These are phyloP conservation scores for Ardeotis arabs DNA, from an alignment of 2,113 vertebrate genomes.

Conservation along the genomic window DNA sequence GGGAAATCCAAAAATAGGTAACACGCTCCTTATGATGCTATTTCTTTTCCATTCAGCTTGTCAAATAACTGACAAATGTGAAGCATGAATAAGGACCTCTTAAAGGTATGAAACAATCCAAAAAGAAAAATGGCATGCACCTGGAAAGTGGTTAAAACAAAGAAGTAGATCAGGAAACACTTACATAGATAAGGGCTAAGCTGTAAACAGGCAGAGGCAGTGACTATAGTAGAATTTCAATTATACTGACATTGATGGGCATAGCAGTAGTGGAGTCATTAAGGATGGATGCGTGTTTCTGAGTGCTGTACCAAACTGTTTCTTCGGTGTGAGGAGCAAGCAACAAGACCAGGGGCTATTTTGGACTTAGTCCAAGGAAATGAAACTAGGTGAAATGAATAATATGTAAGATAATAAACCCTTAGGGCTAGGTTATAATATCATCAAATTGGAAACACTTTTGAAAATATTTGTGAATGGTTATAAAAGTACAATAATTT, in stretches of 20 bases:
- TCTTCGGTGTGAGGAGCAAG: constrained; percentile 73
- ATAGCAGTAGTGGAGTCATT: constrained; percentile 69
- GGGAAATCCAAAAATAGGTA: constrained; percentile 32
- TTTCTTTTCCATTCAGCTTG: constrained; percentile 44
- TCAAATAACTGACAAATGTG: constrained; percentile 48
- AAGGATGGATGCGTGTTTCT: constrained; percentile 62
- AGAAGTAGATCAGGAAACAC: constrained; percentile 18
- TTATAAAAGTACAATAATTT: constrained; percentile 77
- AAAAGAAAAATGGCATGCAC: background rate
- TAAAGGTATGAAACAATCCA: constrained; percentile 27
- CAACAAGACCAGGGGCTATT: constrained; percentile 79
- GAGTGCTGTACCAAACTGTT: constrained; percentile 55
- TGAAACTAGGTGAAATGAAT: constrained; percentile 81
- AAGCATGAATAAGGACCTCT: constrained; percentile 51
- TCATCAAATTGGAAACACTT: constrained; percentile 77
- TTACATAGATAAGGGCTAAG: constrained; percentile 35
- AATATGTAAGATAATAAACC: constrained; percentile 79
- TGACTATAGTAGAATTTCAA: constrained; percentile 68
- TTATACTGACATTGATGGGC: constrained; percentile 72
- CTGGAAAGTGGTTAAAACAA: constrained; percentile 33
- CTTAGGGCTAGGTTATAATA: constrained; percentile 80
- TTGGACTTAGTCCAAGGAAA: constrained; percentile 80
- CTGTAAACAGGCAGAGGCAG: constrained; percentile 65
- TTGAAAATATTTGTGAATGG: constrained; percentile 79
- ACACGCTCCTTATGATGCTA: background rate